A percentile compares a stretch with the other conserved stretches of the same genome.
Conservation (phyloP, 2,888 invertebrate species). For the Pandemis heparana region DNA sequence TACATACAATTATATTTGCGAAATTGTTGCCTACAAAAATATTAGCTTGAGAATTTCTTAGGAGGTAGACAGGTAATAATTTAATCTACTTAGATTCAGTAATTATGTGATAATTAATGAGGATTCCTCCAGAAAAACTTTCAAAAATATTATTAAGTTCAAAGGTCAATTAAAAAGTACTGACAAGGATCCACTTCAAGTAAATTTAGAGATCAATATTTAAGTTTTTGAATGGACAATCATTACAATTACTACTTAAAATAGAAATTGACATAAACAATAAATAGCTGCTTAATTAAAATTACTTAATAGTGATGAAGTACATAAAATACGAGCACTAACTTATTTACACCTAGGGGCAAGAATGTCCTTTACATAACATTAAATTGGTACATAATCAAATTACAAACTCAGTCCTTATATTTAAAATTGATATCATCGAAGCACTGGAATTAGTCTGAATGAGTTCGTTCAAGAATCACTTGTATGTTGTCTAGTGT, state of each 20-base stretch:
- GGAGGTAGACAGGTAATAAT: constrained; percentile 20
- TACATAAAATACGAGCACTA: constrained; percentile 38
- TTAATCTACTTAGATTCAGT: constrained; percentile 1
- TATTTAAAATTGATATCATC: constrained; percentile 20
- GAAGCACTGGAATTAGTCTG: constrained; percentile 61
- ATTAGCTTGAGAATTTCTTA: constrained; percentile 33
- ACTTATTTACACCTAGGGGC: constrained; percentile 45
- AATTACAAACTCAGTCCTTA: constrained; percentile 47
- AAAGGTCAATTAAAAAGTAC: not conserved
- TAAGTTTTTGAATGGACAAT: constrained; percentile 9
- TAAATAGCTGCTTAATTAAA: constrained; percentile 41
- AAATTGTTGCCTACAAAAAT: constrained; percentile 39
- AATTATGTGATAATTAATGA: constrained; percentile 9
- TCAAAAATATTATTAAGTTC: not conserved
- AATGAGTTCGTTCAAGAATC: constrained; percentile 79
- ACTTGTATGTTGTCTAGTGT: constrained; percentile 89
- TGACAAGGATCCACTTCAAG: constrained; percentile 7
- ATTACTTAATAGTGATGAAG: constrained; percentile 35
- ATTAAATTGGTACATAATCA: constrained; percentile 41
- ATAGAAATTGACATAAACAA: constrained; percentile 47
- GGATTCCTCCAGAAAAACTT: not conserved
- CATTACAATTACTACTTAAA: constrained; percentile 42
- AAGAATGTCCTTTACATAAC: constrained; percentile 43
- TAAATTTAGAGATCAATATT: constrained; percentile 33
- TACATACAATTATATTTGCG: constrained; percentile 16